Conservation (phyloP, 2,797 vertebrate genomes). For the Avahi laniger region DNA sequence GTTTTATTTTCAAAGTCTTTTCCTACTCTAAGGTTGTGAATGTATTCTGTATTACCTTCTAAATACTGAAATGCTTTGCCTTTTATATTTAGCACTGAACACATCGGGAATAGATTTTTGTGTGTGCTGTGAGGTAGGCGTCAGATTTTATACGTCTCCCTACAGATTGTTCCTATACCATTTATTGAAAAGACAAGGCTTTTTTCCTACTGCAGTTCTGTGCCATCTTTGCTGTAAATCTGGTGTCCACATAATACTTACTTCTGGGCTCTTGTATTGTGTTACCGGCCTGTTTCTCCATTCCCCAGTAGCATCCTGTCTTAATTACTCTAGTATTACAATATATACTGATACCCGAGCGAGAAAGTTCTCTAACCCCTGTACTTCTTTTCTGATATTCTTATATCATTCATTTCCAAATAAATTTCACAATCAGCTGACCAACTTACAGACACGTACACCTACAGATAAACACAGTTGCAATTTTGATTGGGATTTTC, state of each 20-base stretch:
- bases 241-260: background rate
- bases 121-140: background rate
- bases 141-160: background rate
- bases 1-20: background rate
- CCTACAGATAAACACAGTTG: background rate
- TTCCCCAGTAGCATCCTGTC: background rate
- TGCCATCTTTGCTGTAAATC: background rate
- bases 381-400: background rate
- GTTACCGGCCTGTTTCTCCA: background rate
- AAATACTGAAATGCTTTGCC: background rate
- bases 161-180: background rate
- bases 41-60: background rate
- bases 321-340: background rate
- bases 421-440: background rate
- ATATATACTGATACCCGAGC: background rate
- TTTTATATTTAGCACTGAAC: background rate
- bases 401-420: background rate
- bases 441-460: background rate
- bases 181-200: background rate
- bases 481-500: background rate
- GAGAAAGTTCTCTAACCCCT: background rate
- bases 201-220: background rate
- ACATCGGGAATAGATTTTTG: background rate
- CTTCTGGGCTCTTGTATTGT: background rate
- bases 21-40: background rate